Percentiles rank a stretch among this genome's conserved stretches.
Conservation (phyloP, 2,113 vertebrate genomes). For the Orientallactaga bullata region DNA sequence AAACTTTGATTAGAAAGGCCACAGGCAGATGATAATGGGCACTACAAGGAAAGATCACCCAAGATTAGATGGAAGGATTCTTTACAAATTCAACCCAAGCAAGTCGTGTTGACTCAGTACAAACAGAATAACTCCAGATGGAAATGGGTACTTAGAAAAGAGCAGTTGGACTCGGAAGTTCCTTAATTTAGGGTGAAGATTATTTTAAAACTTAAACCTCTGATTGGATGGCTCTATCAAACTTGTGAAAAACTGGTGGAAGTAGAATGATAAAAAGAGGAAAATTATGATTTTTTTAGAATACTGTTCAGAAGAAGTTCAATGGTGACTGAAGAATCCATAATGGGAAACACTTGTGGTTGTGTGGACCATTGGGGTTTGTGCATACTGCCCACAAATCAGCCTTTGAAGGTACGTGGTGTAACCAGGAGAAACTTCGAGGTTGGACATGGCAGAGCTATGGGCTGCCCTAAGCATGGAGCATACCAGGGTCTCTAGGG, state of each 20-base stretch:
- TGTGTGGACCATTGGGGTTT: slow-evolving; percentile 87
- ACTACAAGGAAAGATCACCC: slow-evolving; percentile 57
- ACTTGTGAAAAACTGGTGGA: not conserved
- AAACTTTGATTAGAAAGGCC: slow-evolving; percentile 66
- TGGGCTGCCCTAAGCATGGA: slow-evolving; percentile 83
- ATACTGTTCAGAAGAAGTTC: slow-evolving; percentile 54
- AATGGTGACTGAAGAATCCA: slow-evolving; percentile 63
- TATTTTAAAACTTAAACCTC: slow-evolving; percentile 38
- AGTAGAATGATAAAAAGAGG: not conserved
- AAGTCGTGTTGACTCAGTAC: slow-evolving; percentile 72
- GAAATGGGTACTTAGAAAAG: slow-evolving; percentile 78
- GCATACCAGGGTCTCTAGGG: slow-evolving; percentile 88
- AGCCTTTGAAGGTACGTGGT: slow-evolving; percentile 90
- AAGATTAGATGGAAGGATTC: slow-evolving; percentile 72
- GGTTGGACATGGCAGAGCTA: slow-evolving; percentile 87
- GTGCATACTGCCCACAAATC: slow-evolving; percentile 85
- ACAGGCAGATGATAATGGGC: slow-evolving; percentile 65
- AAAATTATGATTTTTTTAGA: slow-evolving; percentile 28
- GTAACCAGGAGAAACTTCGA: slow-evolving; percentile 90
- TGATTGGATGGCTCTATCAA: slow-evolving; percentile 17
- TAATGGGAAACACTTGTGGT: slow-evolving; percentile 89
- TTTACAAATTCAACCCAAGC: slow-evolving; percentile 63
- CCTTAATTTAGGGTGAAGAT: slow-evolving; percentile 80
- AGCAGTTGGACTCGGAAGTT: slow-evolving; percentile 15
- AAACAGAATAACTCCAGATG: slow-evolving; percentile 67